phyloP scores from a whole-genome alignment of 1,140 invertebrate species.

The Magallana ariakensis region DNA sequence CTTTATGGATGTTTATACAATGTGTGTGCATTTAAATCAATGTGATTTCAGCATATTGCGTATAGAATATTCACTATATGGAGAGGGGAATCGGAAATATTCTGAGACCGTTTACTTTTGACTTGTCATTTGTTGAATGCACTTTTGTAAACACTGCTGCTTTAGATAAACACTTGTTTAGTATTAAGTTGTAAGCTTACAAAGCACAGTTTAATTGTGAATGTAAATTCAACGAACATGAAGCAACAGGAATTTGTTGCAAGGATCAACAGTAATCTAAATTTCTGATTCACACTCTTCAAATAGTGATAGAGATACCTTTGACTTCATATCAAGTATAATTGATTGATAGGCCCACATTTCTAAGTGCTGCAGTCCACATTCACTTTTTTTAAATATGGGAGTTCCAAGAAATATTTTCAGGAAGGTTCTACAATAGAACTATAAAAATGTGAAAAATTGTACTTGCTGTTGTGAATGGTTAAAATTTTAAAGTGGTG shows the following conservation, averaged over 20 bases:
- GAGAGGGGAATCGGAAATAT: constrained; percentile 10
- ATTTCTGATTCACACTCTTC: constrained; percentile 4
- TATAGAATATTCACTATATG: constrained; percentile 10
- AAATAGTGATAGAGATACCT: constrained; percentile 4
- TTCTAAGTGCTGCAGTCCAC: too few relatives aligned
- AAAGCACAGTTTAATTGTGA: constrained; percentile 16
- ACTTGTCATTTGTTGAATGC: constrained; percentile 17
- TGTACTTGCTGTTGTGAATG: not conserved
- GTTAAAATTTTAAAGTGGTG: constrained; percentile 11
- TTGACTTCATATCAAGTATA: constrained; percentile 6
- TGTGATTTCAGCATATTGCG: constrained; percentile 12
- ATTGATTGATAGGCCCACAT: not conserved
- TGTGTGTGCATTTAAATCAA: constrained; percentile 7
- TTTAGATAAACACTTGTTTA: not conserved
- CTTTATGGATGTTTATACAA: constrained; percentile 10
- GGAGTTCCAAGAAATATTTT: constrained; percentile 1
- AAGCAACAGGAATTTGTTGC: too few relatives aligned
- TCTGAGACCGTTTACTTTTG: not conserved
- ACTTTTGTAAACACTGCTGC: constrained; percentile 10
- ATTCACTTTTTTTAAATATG: not conserved
- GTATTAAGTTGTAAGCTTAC: constrained; percentile 4
- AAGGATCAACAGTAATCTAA: too few relatives aligned
- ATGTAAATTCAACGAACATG: constrained; percentile 10
- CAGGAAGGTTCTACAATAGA: constrained; percentile 3
- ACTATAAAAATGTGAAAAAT: not conserved